Evolutionary conservation across 1,140 invertebrate species (phyloP).

Genomic region (Patella vulgata): DNA sequence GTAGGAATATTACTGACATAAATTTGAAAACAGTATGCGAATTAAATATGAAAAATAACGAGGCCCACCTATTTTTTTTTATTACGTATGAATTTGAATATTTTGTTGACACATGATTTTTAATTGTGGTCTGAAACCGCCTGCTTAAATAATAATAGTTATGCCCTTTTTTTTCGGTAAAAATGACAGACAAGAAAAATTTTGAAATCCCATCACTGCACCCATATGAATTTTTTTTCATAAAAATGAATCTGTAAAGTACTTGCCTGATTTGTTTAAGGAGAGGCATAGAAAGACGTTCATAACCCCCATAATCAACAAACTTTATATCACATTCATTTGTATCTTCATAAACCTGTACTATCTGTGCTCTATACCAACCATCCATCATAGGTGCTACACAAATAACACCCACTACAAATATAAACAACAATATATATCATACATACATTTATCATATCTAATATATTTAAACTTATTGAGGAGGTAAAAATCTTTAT

Average conservation of each 20-base stretch:
- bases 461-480: too few species aligned
- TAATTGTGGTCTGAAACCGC: too few species aligned
- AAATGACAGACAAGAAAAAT: too few species aligned
- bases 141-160: too few species aligned
- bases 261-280: constrained; percentile 80
- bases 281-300: constrained; percentile 76
- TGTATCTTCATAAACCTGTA: constrained; percentile 70
- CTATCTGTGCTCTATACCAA: constrained; percentile 90
- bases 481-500: too few species aligned
- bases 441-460: constrained; percentile 4
- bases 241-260: too few species aligned
- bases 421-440: constrained; percentile 38
- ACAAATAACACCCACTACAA: constrained; percentile 85
- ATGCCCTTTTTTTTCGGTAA: too few species aligned
- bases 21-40: too few species aligned
- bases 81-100: background rate
- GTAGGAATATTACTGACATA: too few species aligned
- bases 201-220: too few species aligned
- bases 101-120: too few species aligned
- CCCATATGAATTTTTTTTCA: background rate
- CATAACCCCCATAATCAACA: constrained; percentile 94
- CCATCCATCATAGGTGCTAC: constrained; percentile 80
- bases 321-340: constrained; percentile 83
- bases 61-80: background rate
- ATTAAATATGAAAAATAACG: too few species aligned